Evolutionary conservation across 2,797 vertebrate genomes (phyloP).

Genomic region (Xyrichtys novacula): DNA sequence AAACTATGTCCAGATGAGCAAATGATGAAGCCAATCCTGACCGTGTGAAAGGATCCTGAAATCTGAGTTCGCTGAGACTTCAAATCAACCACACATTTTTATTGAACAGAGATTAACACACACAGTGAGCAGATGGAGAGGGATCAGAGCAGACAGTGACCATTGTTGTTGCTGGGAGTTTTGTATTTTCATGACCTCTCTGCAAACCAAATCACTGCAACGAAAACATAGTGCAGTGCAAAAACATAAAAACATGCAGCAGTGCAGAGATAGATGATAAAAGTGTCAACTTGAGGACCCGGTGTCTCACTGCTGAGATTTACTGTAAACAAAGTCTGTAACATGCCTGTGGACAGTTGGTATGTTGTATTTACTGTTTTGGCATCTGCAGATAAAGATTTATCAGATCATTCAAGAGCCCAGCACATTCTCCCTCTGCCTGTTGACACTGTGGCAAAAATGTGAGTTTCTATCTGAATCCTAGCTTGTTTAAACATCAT

Average conservation of each 20-base stretch:
- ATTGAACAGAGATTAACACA: conserved; percentile 61
- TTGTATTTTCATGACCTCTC: conserved; percentile 36
- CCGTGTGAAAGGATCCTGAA: conserved; percentile 59
- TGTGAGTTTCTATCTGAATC: too few relatives aligned
- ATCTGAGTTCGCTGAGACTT: conserved; percentile 57
- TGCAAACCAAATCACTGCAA: conserved; percentile 19
- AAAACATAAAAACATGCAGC: conserved; percentile 31
- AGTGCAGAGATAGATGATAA: not conserved
- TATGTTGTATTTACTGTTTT: conserved; percentile 15
- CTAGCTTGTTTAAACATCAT: too few relatives aligned
- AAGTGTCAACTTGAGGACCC: conserved; percentile 12
- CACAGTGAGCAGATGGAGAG: conserved; percentile 15
- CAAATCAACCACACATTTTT: conserved; percentile 52
- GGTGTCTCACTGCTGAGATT: conserved; percentile 34
- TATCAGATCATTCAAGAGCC: conserved; percentile 1
- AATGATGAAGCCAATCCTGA: conserved; percentile 52
- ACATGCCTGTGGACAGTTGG: not conserved
- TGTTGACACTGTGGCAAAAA: too few relatives aligned
- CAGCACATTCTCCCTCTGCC: too few relatives aligned
- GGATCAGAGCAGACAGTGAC: conserved; percentile 13
- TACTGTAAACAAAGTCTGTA: conserved; percentile 38
- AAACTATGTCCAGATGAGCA: conserved; percentile 74
- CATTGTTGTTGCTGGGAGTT: not conserved
- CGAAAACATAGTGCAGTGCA: conserved; percentile 31
- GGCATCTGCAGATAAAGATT: not conserved